phyloP scores from a whole-genome alignment of 2,797 vertebrate species.

The Falco novaeseelandiae region DNA sequence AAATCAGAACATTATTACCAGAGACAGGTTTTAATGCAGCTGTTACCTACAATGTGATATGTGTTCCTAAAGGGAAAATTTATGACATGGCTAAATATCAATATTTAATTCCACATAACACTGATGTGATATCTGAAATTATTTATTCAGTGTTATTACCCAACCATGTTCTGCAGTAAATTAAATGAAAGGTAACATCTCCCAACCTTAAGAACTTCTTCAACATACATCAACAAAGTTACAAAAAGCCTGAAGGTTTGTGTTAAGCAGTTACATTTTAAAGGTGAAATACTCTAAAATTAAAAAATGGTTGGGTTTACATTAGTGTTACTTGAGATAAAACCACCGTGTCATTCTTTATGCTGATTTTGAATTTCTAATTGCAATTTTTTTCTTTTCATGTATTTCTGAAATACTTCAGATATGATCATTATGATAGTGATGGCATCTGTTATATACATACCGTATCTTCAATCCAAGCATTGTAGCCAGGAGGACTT shows the following conservation, averaged over 20 bases:
- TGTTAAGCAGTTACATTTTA: background rate
- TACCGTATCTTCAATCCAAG: constrained; percentile 94
- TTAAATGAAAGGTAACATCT: background rate
- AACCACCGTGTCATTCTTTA: background rate
- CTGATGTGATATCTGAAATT: background rate
- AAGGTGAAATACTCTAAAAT: background rate
- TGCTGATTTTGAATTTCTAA: background rate
- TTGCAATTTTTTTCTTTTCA: background rate
- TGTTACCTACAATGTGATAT: background rate
- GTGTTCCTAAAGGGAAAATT: background rate
- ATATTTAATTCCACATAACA: background rate
- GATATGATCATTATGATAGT: background rate
- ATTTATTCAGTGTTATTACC: background rate
- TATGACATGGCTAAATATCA: background rate
- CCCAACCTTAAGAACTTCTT: background rate
- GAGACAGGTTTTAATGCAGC: background rate
- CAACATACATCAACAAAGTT: background rate
- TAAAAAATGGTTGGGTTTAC: background rate
- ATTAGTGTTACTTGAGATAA: background rate
- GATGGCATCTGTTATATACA: constrained; percentile 23
- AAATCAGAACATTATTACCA: background rate
- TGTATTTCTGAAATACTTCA: background rate
- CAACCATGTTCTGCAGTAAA: background rate
- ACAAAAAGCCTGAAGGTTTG: background rate
- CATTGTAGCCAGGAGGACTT: constrained; percentile 91